Conservation (phyloP, 1,140 invertebrate species). For the Scylla paramamosain region DNA sequence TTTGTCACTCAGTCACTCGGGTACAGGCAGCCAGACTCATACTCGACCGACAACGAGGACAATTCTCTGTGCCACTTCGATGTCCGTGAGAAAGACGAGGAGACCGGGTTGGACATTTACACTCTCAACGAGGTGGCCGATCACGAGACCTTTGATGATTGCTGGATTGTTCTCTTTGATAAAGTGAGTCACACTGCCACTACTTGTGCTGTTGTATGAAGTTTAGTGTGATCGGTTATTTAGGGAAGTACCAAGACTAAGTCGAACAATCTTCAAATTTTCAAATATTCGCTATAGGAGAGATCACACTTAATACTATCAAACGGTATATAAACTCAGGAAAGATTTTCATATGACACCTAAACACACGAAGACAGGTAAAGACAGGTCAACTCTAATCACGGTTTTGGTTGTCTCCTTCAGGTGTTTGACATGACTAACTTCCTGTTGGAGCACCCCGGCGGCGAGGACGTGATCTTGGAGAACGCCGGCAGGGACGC, state of each 20-base stretch:
- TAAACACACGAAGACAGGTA: too few species aligned
- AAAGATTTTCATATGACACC: too few species aligned
- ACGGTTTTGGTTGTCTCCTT: neutral
- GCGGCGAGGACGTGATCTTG: conserved; percentile 90
- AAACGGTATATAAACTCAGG: neutral
- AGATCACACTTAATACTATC: neutral
- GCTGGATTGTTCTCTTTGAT: conserved; percentile 84
- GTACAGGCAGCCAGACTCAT: conserved; percentile 41
- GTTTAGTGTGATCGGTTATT: neutral
- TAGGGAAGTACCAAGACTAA: neutral
- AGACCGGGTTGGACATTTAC: conserved; percentile 77
- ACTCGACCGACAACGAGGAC: neutral
- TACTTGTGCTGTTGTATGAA: neutral
- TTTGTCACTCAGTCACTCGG: conserved; percentile 62
- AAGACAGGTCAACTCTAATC: neutral
- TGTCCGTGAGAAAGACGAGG: conserved; percentile 53
- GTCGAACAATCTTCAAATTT: neutral
- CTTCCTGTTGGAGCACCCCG: conserved; percentile 88
- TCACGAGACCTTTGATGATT: conserved; percentile 82
- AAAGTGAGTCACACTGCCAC: conserved; percentile 77
- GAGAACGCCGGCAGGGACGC: conserved; percentile 94
- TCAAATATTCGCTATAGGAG: neutral
- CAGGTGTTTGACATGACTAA: conserved; percentile 84
- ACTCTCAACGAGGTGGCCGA: conserved; percentile 82
- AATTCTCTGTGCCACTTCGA: neutral